These are phyloP conservation scores for Podotricha telesiphe DNA, from an alignment of 2,888 invertebrate species.

Conservation along the genomic window DNA sequence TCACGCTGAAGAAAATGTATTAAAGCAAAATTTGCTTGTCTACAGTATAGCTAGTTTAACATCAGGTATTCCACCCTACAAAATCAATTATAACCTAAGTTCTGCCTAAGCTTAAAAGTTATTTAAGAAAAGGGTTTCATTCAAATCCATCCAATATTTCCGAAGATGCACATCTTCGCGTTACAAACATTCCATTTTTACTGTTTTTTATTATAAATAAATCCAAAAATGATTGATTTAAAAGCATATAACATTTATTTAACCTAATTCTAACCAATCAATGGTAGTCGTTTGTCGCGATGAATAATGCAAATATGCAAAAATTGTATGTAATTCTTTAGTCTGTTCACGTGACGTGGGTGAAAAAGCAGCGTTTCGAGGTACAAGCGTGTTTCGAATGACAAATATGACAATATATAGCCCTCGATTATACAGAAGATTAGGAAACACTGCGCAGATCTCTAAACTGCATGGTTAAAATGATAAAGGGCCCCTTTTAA, in stretches of 20 bases:
- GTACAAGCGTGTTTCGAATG: constrained; percentile 64
- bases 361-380: constrained; percentile 62
- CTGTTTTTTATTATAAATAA: too few relatives aligned
- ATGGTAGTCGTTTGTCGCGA: constrained; percentile 45
- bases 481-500: neutral
- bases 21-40: too few relatives aligned
- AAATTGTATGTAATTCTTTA: constrained; percentile 68
- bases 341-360: constrained; percentile 67
- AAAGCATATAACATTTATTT: constrained; percentile 19
- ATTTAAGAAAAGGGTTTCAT: too few relatives aligned
- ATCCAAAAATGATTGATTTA: neutral
- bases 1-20: too few relatives aligned
- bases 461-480: neutral
- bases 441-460: constrained; percentile 14
- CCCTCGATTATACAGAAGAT: constrained; percentile 6
- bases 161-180: too few relatives aligned
- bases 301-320: constrained; percentile 76
- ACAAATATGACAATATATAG: constrained; percentile 47
- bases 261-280: constrained; percentile 43
- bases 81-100: too few relatives aligned
- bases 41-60: too few relatives aligned
- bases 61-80: too few relatives aligned
- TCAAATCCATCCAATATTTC: too few relatives aligned
- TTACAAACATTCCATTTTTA: too few relatives aligned
- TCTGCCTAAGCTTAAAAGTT: too few relatives aligned